Evolutionary conservation across 2,797 vertebrate species (phyloP).

Genomic region (Brotogeris chrysoptera): DNA sequence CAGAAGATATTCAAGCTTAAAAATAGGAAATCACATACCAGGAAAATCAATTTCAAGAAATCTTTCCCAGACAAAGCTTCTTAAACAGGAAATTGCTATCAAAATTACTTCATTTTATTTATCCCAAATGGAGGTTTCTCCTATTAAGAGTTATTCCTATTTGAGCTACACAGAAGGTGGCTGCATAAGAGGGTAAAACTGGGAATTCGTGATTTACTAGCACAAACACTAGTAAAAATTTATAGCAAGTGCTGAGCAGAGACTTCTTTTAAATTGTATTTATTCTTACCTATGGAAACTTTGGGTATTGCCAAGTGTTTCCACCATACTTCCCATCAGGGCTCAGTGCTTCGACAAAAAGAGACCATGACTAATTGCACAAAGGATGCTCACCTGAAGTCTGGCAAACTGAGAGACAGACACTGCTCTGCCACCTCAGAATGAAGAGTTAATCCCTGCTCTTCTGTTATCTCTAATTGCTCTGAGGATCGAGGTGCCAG

Average conservation of each 20-base stretch:
- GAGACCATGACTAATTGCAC: neutral
- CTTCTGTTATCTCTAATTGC: neutral
- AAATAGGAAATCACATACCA: neutral
- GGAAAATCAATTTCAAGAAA: constrained; percentile 8
- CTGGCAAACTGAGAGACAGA: neutral
- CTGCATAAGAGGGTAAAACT: neutral
- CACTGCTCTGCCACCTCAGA: neutral
- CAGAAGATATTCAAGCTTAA: constrained; percentile 1
- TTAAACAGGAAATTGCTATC: neutral
- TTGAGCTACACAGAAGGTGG: neutral
- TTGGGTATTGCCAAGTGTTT: neutral
- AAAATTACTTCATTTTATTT: constrained; percentile 13
- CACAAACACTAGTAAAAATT: neutral
- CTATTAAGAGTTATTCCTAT: neutral
- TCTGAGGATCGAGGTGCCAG: neutral
- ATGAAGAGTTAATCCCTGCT: neutral
- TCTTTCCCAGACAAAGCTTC: neutral
- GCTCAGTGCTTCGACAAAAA: neutral
- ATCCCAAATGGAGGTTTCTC: neutral
- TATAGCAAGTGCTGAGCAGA: neutral
- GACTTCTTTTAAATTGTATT: neutral
- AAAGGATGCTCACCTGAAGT: neutral
- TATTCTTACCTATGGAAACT: neutral
- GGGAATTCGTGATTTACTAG: neutral
- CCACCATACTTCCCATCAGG: neutral